Conservation (phyloP, 2,888 invertebrate species). For the Podabrus alpinus region DNA sequence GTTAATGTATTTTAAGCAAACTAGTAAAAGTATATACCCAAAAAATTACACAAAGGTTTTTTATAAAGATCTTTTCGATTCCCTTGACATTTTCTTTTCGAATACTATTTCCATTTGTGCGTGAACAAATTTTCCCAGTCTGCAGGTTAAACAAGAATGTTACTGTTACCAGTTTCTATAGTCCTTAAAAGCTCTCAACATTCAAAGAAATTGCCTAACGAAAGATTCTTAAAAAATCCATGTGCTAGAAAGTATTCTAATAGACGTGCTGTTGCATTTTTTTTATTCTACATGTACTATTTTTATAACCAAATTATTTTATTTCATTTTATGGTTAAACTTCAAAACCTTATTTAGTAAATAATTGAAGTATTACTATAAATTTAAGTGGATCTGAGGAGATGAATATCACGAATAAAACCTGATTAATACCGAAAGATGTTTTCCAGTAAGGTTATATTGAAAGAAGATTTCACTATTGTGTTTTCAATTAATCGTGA, state of each 20-base stretch:
- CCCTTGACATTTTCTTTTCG: background rate
- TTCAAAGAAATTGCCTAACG: background rate
- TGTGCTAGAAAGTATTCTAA: background rate
- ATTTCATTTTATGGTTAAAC: too few relatives aligned
- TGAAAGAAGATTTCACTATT: too few relatives aligned
- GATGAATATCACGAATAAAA: too few relatives aligned
- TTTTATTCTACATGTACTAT: background rate
- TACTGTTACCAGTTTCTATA: background rate
- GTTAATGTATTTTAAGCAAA: background rate
- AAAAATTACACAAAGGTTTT: conserved; percentile 5
- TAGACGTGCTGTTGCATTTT: background rate
- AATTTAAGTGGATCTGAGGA: too few relatives aligned
- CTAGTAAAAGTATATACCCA: conserved; percentile 2
- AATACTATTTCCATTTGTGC: conserved; percentile 3
- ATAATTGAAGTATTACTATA: too few relatives aligned
- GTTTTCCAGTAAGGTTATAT: too few relatives aligned
- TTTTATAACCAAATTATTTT: background rate
- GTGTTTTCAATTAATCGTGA: too few relatives aligned
- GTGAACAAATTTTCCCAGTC: conserved; percentile 5
- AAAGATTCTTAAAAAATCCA: background rate
- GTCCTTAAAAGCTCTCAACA: background rate
- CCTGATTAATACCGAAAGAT: too few relatives aligned
- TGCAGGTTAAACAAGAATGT: conserved; percentile 4
- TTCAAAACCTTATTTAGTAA: too few relatives aligned
- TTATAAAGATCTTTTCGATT: background rate